Conservation (phyloP, 2,113 vertebrate species). For the Albula goreensis region DNA sequence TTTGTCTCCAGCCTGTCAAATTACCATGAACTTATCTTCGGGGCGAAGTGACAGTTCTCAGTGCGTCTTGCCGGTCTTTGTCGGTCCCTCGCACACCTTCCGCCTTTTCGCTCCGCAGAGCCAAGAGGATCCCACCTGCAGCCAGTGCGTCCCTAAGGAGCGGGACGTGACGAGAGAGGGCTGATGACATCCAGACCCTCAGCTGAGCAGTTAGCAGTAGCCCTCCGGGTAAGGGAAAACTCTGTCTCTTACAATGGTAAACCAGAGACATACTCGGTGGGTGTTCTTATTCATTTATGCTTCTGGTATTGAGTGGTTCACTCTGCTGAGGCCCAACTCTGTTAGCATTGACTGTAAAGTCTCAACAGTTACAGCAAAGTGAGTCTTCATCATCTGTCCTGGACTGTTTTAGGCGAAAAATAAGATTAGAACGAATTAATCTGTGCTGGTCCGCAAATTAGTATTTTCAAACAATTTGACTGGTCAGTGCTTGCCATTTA, state of each 20-base stretch:
- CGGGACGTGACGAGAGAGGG: background rate
- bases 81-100: background rate
- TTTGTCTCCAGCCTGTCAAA: conserved; percentile 54
- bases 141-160: background rate
- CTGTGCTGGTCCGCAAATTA: no score
- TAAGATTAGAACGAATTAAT: no score
- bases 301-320: no score
- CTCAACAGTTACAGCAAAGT: no score
- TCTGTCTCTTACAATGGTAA: no score
- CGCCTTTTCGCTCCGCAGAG: background rate
- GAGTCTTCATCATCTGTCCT: no score
- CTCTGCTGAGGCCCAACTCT: no score
- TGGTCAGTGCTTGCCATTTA: no score
- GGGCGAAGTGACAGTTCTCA: conserved; percentile 1
- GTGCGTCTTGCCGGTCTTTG: background rate
- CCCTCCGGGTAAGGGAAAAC: background rate
- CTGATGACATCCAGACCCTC: background rate
- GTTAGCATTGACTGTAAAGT: no score
- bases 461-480: no score
- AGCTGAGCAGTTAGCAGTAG: background rate
- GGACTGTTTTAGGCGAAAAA: no score
- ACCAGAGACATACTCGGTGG: background rate
- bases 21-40: conserved; percentile 34
- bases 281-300: background rate
- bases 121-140: background rate